These are phyloP conservation scores for Pheosia tremula DNA, from an alignment of 2,888 invertebrate genomes.

Conservation along the genomic window DNA sequence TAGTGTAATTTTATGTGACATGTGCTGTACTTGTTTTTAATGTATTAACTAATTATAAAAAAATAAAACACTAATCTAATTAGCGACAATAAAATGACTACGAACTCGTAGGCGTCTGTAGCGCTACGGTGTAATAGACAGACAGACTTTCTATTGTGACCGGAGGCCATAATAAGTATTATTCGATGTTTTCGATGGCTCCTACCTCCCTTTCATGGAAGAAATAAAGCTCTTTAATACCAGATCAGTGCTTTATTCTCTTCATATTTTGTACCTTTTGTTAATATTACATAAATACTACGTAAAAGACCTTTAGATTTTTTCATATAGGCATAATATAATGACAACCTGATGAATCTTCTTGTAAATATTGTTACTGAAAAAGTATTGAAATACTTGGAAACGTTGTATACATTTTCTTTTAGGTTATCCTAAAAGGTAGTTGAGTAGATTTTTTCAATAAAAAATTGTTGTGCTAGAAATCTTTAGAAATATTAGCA, in stretches of 20 bases:
- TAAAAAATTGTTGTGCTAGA: neutral
- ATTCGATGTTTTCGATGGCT: constrained; percentile 64
- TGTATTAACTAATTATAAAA: too few relatives aligned
- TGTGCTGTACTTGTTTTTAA: too few relatives aligned
- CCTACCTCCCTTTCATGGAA: constrained; percentile 50
- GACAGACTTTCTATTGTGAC: constrained; percentile 47
- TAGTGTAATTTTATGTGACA: too few relatives aligned
- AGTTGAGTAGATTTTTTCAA: neutral
- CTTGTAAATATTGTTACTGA: constrained; percentile 22
- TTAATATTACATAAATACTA: constrained; percentile 57
- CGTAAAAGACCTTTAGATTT: constrained; percentile 31
- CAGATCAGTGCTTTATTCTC: constrained; percentile 51
- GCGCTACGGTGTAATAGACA: constrained; percentile 44
- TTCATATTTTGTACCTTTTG: constrained; percentile 52
- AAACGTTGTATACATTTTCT: constrained; percentile 13
- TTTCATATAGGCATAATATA: constrained; percentile 35
- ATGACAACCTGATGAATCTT: constrained; percentile 41
- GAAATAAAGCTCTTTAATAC: constrained; percentile 60
- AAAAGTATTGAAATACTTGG: constrained; percentile 26
- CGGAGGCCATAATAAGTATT: constrained; percentile 62
- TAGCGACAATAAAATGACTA: constrained; percentile 11
- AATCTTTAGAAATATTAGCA: neutral
- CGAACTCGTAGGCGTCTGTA: constrained; percentile 21
- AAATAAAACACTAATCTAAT: neutral
- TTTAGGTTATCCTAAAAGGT: constrained; percentile 10